Base-by-base conservation (phyloP, 2,888 invertebrate genomes). In the Volucella zonaria region DNA sequence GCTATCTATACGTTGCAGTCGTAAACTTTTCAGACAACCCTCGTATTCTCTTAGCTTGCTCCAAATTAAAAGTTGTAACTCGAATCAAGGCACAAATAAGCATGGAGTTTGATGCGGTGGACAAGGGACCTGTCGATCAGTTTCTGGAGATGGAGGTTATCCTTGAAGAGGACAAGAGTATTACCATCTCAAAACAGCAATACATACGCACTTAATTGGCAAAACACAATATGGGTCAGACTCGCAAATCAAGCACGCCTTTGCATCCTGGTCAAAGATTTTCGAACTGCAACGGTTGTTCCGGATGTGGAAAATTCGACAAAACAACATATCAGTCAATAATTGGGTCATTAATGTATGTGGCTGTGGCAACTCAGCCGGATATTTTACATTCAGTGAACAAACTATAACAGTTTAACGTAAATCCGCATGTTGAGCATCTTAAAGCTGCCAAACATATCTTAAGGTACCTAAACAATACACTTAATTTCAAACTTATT, bases 291-390 rank as follows among this genome's bases (percentile, higher is more conserved):
- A 18, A 15, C 38, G 51, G 54, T 1, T 49, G 64, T n/a, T n/a
- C 45, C n/a, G 38, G 42, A 3, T 67, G 82, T 62, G 40, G 18
- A 10, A 59, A 40, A 38, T 12, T 71, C n/a, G 61, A 79, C 43
- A 14, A 23, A 31, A 74, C 51, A 14, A 12, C n/a, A 18, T 86
- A 78, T 47, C 86, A 81, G 31, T 71, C 78, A 31, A 10, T 86
- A n/a, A 78, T 82, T 14, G 81, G 81, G 2, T 85, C 76, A 3
- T 54, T 85, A 8, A 54, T 76, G 66, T 74, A 74, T 47, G 10
- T 85, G 11, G 58, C 47, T 1, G 38, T 76, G 8, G 70, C 49
- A 23, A 71, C 78, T 14, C 49, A 79, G 31, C 86, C 86, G 6
- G 79, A 82, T 51, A 73, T 86, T 42, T 14, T 62, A 10, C 76